Base-by-base conservation (phyloP, 2,888 invertebrate genomes). In the Mesorhabditis belari region DNA sequence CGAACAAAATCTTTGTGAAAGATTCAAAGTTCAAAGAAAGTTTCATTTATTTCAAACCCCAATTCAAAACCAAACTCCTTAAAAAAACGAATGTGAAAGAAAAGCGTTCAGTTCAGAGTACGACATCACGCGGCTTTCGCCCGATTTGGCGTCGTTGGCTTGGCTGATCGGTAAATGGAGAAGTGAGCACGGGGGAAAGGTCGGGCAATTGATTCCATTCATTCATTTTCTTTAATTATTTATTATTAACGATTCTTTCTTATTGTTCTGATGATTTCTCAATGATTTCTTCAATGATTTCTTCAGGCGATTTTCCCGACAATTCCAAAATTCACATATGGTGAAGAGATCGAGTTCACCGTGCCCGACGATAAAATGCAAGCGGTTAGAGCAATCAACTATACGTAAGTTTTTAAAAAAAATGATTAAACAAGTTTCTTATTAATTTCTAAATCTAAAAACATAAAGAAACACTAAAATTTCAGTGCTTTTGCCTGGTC, bases 301-400 rank as follows among this genome's bases (percentile, higher is more conserved):
- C 19, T 44, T 17, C 53, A 61, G 63, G 74, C 73, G 12, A 63
- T 71, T 21, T 79, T 79, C 64, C 78, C 79, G 9, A 77, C 80
- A 5, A 80, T 80, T 50, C 80, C 80, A 4, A 79, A 79, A 60
- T 80, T 80, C 64, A 81, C 78, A 17, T 81, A 79, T 53, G 81
- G 81, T 25, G 81, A 81, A 60, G 73, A 81, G 62, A 68, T 81
- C 50, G 73, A 77, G 54, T 76, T 81, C 59, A 71, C 69, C 23
- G 70, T 81, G 35, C 73, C 79, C 23, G 78, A 77, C 28, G 66
- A 70, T 49, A 64, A 70, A 23, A 67, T 74, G 50, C 62, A 63
- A 49, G 70, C 78, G 1, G 67, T 69, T 5, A 71, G 71, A 50
- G 74, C 79, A 6, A 60, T 81, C 17, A 81, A 81, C 59, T 81